Percentiles rank a stretch among this genome's conserved stretches.
phyloP scores from a whole-genome alignment of 2,113 vertebrate species.

The Leuciscus idus region DNA sequence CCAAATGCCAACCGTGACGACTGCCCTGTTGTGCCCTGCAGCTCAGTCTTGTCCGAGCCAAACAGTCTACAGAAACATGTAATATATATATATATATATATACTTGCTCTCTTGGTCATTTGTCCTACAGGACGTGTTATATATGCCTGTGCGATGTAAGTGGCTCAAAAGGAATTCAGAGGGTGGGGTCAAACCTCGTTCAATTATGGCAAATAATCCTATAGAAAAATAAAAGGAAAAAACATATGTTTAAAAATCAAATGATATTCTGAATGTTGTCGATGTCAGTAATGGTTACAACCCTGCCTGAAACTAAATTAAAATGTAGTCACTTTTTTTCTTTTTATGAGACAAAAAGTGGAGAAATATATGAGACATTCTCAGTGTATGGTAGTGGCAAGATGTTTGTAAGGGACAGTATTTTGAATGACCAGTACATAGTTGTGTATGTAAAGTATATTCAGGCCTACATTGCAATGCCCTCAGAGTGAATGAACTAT shows the following conservation, averaged over 20 bases:
- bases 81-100: slow-evolving; percentile 1
- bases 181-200: not conserved
- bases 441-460: not conserved
- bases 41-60: not conserved
- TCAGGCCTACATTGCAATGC: too few species aligned
- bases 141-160: not conserved
- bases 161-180: not conserved
- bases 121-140: not conserved
- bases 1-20: not conserved
- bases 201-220: not conserved
- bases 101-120: not conserved
- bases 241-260: not conserved
- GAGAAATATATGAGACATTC: not conserved
- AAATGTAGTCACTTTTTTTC: too few species aligned
- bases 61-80: not conserved
- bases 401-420: not conserved
- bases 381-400: not conserved
- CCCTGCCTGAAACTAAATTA: too few species aligned
- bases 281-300: too few species aligned
- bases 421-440: not conserved
- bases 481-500: too few species aligned
- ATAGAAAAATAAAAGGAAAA: not conserved
- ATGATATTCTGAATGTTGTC: not conserved
- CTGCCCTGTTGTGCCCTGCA: not conserved
- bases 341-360: too few species aligned